phyloP scores from a whole-genome alignment of 2,888 invertebrate genomes.

The Uropetala carovei region DNA sequence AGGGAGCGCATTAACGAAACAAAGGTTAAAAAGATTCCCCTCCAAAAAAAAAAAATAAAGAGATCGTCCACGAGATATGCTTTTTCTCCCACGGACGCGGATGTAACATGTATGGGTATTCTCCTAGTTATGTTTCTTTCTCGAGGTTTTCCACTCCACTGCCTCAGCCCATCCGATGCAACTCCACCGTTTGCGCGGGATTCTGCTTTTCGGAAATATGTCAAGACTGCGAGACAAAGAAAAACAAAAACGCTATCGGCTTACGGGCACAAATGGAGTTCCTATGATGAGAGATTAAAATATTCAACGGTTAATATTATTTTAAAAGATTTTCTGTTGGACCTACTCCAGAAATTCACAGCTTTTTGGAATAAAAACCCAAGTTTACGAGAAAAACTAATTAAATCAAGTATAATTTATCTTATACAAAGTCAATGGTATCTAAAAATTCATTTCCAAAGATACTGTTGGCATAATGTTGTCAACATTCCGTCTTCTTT shows the following conservation, averaged over 20 bases:
- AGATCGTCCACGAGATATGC: not conserved
- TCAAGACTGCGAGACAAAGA: not conserved
- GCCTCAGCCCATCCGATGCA: not conserved
- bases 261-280: not conserved
- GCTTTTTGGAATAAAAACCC: not conserved
- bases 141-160: not conserved
- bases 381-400: no score
- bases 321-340: not conserved
- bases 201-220: not conserved
- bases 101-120: constrained; percentile 21
- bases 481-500: no score
- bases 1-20: not conserved
- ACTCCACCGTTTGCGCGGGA: not conserved
- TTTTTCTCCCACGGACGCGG: constrained; percentile 6
- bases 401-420: no score
- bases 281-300: not conserved
- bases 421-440: no score
- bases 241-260: not conserved
- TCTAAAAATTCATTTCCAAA: no score
- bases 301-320: not conserved
- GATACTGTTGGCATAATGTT: no score
- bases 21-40: not conserved
- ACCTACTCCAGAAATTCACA: not conserved
- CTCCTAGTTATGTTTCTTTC: not conserved
- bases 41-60: not conserved